Evolutionary conservation across 37 sponge, comb jelly and placozoan genomes (phyloP), one percentile per base, ranked within the genome.

Genomic region (Ianthella basta): DNA sequence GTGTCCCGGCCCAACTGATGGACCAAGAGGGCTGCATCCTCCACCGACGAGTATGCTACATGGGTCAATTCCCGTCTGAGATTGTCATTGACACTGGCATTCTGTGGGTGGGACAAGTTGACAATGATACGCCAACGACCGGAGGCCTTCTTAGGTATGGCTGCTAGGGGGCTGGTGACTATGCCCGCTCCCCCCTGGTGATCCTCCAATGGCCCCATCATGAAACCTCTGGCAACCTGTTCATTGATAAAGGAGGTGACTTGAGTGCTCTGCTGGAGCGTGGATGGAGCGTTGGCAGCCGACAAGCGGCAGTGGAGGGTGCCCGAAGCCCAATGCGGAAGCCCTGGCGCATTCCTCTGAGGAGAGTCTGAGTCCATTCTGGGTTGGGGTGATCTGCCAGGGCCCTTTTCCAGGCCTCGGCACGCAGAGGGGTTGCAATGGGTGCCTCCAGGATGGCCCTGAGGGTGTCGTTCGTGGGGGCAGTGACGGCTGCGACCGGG

Each of bases 11-110:
- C 39, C 39, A 72, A 29, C 18, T 38, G 40, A 40, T 72, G 73
- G 39, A 72, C 36, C 12, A 72, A 37, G 40, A 72, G 40, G 18
- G 30, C 73, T 12, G 73, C 73, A 72, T 72, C 73, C 30, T 72
- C 73, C 5, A 72, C 30, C 20, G 73, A 72, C 39, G 73, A 33
- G 13, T 72, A 32, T 19, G 73, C 73, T 30, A 72, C 73, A 37
- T 72, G 73, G 14, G 73, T 72, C 21, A 72, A 29, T 37, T 72
- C 36, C 30, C 73, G 37, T 23, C 36, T 37, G 40, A 72, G 73
- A 40, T 72, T 72, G 73, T 72, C 73, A 32, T 72, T 72, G 5
- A 72, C 73, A 37, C 73, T 72, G 73, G 37, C 37, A n/a, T n/a
- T n/a, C n/a, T n/a, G n/a, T n/a, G n/a, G n/a, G n/a, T n/a, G n/a